Conservation (phyloP, 2,888 invertebrate species). For the Euzetes globulus region DNA sequence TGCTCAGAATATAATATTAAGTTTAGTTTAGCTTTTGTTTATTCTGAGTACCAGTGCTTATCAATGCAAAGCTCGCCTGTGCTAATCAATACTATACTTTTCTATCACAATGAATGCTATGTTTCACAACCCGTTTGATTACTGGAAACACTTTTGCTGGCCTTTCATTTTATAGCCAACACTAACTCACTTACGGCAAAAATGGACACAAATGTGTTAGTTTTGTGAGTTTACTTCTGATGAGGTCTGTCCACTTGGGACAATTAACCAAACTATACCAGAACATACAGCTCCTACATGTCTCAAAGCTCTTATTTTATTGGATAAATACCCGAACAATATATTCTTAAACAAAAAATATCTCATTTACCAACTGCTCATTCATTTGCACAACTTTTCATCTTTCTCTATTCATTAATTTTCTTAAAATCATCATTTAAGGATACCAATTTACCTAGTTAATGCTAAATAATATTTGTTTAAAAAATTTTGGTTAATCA, state of each 20-base stretch:
- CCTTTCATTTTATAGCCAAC: conserved; percentile 24
- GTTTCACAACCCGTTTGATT: conserved; percentile 30
- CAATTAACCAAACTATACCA: conserved; percentile 18
- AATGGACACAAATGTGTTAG: conserved; percentile 30
- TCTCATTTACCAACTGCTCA: not conserved
- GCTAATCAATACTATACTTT: not conserved
- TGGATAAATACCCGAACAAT: not conserved
- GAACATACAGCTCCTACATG: not conserved
- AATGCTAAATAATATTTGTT: too few relatives aligned
- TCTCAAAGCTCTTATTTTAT: not conserved
- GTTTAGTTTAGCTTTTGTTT: conserved; percentile 15
- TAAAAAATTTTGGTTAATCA: too few relatives aligned
- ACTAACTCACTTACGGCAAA: conserved; percentile 18
- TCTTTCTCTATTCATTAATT: too few relatives aligned
- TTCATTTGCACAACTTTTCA: too few relatives aligned
- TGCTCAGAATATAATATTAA: conserved; percentile 20
- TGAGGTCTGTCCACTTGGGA: conserved; percentile 29
- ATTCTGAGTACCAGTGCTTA: not conserved
- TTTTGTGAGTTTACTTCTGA: conserved; percentile 29
- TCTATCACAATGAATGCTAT: conserved; percentile 11
- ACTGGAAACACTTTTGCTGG: conserved; percentile 23
- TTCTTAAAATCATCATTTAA: too few relatives aligned
- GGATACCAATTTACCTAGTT: too few relatives aligned
- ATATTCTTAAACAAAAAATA: not conserved
- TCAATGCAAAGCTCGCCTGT: not conserved